Evolutionary conservation across 2,888 invertebrate genomes (phyloP), one percentile per base, ranked within the genome.

Genomic region (Orthonevra nobilis): DNA sequence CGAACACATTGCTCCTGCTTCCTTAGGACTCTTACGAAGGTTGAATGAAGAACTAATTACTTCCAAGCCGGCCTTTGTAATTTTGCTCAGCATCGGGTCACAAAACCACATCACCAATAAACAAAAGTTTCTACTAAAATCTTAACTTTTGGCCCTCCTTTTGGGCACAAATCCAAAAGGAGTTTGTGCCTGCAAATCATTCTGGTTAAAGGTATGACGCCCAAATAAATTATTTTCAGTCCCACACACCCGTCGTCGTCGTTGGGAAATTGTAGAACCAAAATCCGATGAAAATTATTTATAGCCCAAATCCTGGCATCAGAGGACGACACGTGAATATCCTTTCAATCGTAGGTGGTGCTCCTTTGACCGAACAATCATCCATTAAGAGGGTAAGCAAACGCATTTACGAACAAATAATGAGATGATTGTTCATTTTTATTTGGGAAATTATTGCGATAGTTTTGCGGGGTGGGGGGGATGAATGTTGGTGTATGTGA

Each of bases 181-280:
- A n/a, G n/a, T n/a, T n/a, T 30, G 20, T 56, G 56, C 46, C 38
- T 46, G 46, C 66, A 66, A 66, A 56, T 66, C 56, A 66, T 66
- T 28, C 56, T 10, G 66, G 68, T 56, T 48, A 38, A 48, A 48
- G 38, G 46, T 56, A 68, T 20, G 38, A 36, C 46, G 46, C 15
- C 56, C 46, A 48, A 36, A 68, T 56, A 68, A 68, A 40, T 68
- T 48, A 48, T 40, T 38, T 30, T 9, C 60, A 14, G 6, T n/a
- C 1, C 30, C n/a, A 7, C 26, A 38, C 15, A 15, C 7, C n/a
- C n/a, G n/a, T n/a, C n/a, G n/a, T n/a, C n/a, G n/a, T n/a, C n/a
- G n/a, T n/a, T n/a, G n/a, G n/a, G 19, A 10, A 3, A 9, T n/a
- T 6, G 14, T 15, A 26, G 30, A 32, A 30, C 3, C 3, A 19